Conservation (phyloP, 35 echinoderm and acorn worm species). For the Heliocidaris tuberculata region DNA sequence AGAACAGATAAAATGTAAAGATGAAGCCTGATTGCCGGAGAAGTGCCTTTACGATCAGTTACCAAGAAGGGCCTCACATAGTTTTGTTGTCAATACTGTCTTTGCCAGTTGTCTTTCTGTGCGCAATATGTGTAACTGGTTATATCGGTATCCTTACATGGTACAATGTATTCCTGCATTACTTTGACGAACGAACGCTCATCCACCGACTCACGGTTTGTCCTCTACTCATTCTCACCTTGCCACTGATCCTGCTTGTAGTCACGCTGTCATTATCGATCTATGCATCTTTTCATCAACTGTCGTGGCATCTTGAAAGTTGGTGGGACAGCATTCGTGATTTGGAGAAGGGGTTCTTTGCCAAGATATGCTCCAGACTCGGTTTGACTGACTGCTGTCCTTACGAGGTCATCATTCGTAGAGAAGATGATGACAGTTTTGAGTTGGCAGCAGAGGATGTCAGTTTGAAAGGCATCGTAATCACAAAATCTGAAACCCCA, state of each 20-base stretch:
- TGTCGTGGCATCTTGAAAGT: slow-evolving; percentile 61
- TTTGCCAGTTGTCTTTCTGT: slow-evolving; percentile 69
- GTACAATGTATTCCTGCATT: slow-evolving; percentile 84
- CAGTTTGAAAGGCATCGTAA: slow-evolving; percentile 46
- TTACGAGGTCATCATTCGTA: slow-evolving; percentile 74
- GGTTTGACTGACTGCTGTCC: slow-evolving; percentile 74
- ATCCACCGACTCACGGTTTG: slow-evolving; percentile 69
- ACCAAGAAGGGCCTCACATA: slow-evolving; percentile 68
- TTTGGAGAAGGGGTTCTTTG: slow-evolving; percentile 78
- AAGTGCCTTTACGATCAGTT: slow-evolving; percentile 25
- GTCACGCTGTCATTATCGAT: slow-evolving; percentile 51
- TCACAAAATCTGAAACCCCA: background rate
- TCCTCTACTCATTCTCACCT: slow-evolving; percentile 71
- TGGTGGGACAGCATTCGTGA: slow-evolving; percentile 64
- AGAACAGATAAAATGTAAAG: background rate
- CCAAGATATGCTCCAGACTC: slow-evolving; percentile 64
- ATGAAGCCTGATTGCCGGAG: slow-evolving; percentile 14
- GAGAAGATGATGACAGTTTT: slow-evolving; percentile 62
- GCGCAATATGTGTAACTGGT: slow-evolving; percentile 55
- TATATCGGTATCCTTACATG: slow-evolving; percentile 79
- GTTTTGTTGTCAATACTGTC: slow-evolving; percentile 60
- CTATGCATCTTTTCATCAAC: slow-evolving; percentile 59
- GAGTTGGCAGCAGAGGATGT: slow-evolving; percentile 67
- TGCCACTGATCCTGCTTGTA: slow-evolving; percentile 56
- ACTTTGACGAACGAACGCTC: slow-evolving; percentile 74